A percentile compares a stretch with the other conserved stretches of the same genome.
Evolutionary conservation across 2,888 invertebrate species (phyloP).

Genomic region (Carcina quercana): DNA sequence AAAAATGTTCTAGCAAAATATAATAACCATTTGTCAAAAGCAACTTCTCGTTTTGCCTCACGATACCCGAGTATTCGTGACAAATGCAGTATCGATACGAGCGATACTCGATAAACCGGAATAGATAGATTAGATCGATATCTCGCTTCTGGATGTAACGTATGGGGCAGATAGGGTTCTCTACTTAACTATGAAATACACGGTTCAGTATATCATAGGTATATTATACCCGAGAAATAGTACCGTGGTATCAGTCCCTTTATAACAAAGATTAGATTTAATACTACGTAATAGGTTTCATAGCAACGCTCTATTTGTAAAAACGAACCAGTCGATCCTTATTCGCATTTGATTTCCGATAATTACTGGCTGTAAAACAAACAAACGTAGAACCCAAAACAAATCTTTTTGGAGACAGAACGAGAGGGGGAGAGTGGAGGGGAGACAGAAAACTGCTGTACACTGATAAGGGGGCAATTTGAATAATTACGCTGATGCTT

Average conservation of each 20-base stretch:
- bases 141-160: constrained; percentile 45
- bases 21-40: too few relatives aligned
- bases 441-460: constrained; percentile 51
- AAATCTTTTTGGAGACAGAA: constrained; percentile 13
- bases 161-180: constrained; percentile 38
- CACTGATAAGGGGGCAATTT: constrained; percentile 60
- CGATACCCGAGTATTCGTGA: constrained; percentile 49
- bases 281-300: too few relatives aligned
- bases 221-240: too few relatives aligned
- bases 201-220: too few relatives aligned
- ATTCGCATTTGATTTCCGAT: too few relatives aligned
- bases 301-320: too few relatives aligned
- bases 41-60: constrained; percentile 25
- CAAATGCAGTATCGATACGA: constrained; percentile 59
- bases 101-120: constrained; percentile 54
- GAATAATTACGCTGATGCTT: constrained; percentile 60
- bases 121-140: constrained; percentile 64
- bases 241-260: too few relatives aligned
- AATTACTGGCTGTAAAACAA: too few relatives aligned
- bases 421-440: constrained; percentile 22
- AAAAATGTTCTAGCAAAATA: too few relatives aligned
- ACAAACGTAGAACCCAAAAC: constrained; percentile 10
- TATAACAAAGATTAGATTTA: too few relatives aligned
- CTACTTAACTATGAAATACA: too few relatives aligned
- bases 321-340: too few relatives aligned